A percentile compares a stretch with the other conserved stretches of the same genome.
Evolutionary conservation across 2,888 invertebrate species (phyloP).

Genomic region (Hemithea aestivaria): DNA sequence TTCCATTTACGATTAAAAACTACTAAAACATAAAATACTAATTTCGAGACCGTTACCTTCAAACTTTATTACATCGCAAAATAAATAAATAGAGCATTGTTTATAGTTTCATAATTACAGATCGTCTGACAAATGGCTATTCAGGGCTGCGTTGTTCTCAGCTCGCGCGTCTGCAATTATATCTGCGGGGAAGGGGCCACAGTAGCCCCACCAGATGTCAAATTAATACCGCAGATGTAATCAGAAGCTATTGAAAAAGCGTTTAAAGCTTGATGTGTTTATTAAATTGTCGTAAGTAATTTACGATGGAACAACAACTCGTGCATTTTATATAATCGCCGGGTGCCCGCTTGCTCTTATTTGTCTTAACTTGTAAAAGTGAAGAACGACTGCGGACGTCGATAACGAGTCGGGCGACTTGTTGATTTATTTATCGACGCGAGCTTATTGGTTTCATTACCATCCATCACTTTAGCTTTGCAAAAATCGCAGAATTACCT

Average conservation of each 20-base stretch:
- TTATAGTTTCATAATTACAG: slow-evolving; percentile 28
- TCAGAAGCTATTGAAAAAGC: slow-evolving; percentile 66
- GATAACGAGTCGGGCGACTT: slow-evolving; percentile 1
- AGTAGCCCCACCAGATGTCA: slow-evolving; percentile 55
- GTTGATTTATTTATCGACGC: slow-evolving; percentile 15
- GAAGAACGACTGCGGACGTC: slow-evolving; percentile 8
- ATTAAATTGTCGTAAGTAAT: slow-evolving; percentile 72
- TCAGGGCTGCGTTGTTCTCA: slow-evolving; percentile 5
- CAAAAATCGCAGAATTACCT: slow-evolving; percentile 2
- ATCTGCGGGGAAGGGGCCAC: too few species aligned
- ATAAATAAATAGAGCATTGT: slow-evolving; percentile 19
- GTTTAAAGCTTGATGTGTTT: slow-evolving; percentile 71
- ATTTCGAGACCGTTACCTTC: slow-evolving; percentile 11
- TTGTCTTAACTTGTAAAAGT: slow-evolving; percentile 18
- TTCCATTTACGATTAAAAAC: background rate
- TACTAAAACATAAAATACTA: slow-evolving; percentile 10
- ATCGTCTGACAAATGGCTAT: slow-evolving; percentile 4
- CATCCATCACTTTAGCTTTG: slow-evolving; percentile 10
- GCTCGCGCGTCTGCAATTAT: slow-evolving; percentile 50
- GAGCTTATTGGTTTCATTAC: slow-evolving; percentile 4
- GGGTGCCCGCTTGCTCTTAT: slow-evolving; percentile 32
- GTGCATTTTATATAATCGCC: slow-evolving; percentile 35
- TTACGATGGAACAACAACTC: slow-evolving; percentile 49
- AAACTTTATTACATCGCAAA: slow-evolving; percentile 12
- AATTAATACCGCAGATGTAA: slow-evolving; percentile 65